Evolutionary conservation across 2,797 vertebrate genomes (phyloP).

Genomic region (Leptatherina wallacei): DNA sequence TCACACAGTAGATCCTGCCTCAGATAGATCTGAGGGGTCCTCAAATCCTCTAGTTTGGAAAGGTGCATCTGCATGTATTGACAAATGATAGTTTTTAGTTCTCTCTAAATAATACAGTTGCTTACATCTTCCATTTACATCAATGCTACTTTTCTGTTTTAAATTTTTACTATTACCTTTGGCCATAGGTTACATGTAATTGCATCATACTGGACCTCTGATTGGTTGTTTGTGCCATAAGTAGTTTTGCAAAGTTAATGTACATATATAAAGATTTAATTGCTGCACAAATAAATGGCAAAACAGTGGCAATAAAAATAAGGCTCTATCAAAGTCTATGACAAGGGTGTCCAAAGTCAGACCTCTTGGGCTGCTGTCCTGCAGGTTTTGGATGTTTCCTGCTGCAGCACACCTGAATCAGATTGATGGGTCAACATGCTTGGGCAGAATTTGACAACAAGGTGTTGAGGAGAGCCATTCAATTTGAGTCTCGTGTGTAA

Average conservation of each 20-base stretch:
- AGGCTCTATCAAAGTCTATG: background rate
- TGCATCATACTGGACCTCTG: background rate
- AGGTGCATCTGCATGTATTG: constrained; percentile 90
- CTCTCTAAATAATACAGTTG: background rate
- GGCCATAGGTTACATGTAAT: background rate
- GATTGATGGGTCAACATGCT: background rate
- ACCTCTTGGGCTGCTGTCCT: background rate
- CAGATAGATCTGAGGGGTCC: constrained; percentile 93
- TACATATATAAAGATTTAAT: background rate
- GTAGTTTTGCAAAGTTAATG: background rate
- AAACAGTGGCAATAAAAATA: background rate
- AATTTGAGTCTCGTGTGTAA: background rate
- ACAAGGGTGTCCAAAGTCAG: background rate
- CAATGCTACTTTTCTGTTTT: background rate
- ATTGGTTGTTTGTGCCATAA: background rate
- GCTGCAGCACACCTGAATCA: background rate
- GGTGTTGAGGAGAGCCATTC: background rate
- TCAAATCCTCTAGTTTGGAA: constrained; percentile 90
- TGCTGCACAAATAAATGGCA: background rate
- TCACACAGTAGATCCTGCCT: constrained; percentile 92
- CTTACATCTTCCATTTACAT: background rate
- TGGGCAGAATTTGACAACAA: background rate
- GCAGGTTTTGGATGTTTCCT: background rate
- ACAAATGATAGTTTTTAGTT: constrained; percentile 12
- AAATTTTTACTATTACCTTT: background rate